Conservation (phyloP, 2,888 invertebrate genomes). For the Enoplolaimus lenunculus region DNA sequence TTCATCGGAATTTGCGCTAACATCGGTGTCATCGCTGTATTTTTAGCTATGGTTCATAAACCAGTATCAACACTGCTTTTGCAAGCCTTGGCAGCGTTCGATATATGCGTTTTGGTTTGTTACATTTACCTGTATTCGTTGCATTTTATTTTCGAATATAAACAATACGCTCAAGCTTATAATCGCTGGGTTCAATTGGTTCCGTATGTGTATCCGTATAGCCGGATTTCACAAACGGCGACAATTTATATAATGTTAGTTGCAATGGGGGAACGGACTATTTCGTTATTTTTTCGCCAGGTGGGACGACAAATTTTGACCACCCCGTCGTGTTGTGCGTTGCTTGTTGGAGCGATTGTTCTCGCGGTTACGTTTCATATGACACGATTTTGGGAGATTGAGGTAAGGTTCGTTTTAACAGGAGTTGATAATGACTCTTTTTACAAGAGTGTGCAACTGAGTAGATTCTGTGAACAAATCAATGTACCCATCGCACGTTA, state of each 20-base stretch:
- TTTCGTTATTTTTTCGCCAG: not conserved
- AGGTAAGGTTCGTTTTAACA: not conserved
- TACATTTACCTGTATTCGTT: slow-evolving; percentile 15
- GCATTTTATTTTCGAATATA: slow-evolving; percentile 15
- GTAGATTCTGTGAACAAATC: too few relatives aligned
- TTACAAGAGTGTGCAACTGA: too few relatives aligned
- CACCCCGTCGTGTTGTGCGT: not conserved
- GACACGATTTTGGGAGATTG: slow-evolving; percentile 13
- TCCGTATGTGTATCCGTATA: slow-evolving; percentile 8
- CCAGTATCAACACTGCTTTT: not conserved
- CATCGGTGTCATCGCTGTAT: slow-evolving; percentile 4
- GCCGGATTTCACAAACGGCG: slow-evolving; percentile 13
- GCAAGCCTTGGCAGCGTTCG: slow-evolving; percentile 12
- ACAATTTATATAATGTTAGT: slow-evolving; percentile 12
- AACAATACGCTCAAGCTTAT: not conserved
- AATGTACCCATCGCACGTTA: too few relatives aligned
- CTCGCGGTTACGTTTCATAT: not conserved
- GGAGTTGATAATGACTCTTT: too few relatives aligned
- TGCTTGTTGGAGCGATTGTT: not conserved
- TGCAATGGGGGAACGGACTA: slow-evolving; percentile 6
- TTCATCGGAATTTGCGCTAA: slow-evolving; percentile 3
- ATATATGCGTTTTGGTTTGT: slow-evolving; percentile 12
- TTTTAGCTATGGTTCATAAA: not conserved
- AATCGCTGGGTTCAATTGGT: slow-evolving; percentile 4
- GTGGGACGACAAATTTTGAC: not conserved